phyloP scores from a whole-genome alignment of 2,888 invertebrate species.

The Drosophila pegasa region DNA sequence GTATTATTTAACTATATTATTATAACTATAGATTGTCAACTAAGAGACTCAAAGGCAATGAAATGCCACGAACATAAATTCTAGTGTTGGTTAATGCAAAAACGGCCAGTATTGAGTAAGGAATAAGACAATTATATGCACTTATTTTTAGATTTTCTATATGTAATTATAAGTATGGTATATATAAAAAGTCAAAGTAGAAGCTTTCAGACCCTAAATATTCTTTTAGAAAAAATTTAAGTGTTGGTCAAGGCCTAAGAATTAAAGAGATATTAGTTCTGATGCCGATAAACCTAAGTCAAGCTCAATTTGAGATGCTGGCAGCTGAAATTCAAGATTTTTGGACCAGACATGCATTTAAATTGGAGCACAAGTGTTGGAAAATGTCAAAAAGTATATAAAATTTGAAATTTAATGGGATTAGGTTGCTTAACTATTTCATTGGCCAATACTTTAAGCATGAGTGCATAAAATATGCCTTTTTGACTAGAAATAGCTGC shows the following conservation, averaged over 20 bases:
- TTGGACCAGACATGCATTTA: no score
- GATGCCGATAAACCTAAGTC: background rate
- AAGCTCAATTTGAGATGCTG: background rate
- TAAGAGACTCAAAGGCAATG: background rate
- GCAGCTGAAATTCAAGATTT: background rate
- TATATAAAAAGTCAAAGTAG: background rate
- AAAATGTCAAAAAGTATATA: background rate
- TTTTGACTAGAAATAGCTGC: background rate
- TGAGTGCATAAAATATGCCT: background rate
- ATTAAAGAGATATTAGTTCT: background rate
- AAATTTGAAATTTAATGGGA: background rate
- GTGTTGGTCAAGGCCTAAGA: background rate
- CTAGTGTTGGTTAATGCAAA: background rate
- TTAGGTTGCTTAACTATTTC: background rate
- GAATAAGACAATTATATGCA: no score
- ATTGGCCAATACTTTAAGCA: background rate
- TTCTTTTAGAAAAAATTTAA: background rate
- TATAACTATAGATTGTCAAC: background rate
- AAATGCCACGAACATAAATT: background rate
- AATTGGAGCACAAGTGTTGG: background rate
- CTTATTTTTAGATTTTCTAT: background rate
- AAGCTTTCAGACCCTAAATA: background rate
- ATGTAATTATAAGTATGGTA: background rate
- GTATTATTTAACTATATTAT: no score
- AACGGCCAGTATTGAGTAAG: background rate